phyloP scores from a whole-genome alignment of 2,113 vertebrate species.

The Dromaius novaehollandiae region DNA sequence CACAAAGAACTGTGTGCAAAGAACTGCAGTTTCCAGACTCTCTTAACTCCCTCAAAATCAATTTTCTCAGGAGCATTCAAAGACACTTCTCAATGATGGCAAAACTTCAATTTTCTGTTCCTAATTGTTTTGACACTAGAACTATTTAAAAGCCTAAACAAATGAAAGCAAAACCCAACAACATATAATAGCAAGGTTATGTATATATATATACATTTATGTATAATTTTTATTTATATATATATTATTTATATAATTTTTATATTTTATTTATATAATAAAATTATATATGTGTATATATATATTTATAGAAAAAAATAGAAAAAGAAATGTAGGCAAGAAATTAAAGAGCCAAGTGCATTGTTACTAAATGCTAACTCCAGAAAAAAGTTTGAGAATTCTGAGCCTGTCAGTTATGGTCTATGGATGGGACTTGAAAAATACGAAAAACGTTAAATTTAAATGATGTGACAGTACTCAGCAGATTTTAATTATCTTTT shows the following conservation, averaged over 20 bases:
- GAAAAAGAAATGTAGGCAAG: background rate
- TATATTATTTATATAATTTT: background rate
- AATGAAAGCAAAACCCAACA: background rate
- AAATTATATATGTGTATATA: background rate
- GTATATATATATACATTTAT: background rate
- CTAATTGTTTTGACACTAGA: background rate
- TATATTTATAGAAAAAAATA: background rate
- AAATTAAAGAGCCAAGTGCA: background rate
- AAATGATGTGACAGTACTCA: background rate
- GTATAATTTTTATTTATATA: background rate
- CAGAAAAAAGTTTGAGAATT: background rate
- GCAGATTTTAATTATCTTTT: background rate
- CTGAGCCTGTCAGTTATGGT: accelerated
- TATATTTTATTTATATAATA: background rate
- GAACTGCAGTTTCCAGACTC: background rate
- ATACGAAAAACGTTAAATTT: background rate
- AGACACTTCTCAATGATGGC: background rate
- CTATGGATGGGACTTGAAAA: background rate
- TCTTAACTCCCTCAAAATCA: background rate
- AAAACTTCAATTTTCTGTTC: background rate
- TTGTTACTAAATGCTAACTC: background rate
- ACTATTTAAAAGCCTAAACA: background rate
- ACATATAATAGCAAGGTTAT: background rate
- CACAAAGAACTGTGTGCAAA: background rate
- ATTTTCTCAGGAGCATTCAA: background rate